These are phyloP conservation scores for Lycopodina hypogea DNA, from an alignment of 37 sponge, comb jelly and placozoan species.

Conservation along the genomic window DNA sequence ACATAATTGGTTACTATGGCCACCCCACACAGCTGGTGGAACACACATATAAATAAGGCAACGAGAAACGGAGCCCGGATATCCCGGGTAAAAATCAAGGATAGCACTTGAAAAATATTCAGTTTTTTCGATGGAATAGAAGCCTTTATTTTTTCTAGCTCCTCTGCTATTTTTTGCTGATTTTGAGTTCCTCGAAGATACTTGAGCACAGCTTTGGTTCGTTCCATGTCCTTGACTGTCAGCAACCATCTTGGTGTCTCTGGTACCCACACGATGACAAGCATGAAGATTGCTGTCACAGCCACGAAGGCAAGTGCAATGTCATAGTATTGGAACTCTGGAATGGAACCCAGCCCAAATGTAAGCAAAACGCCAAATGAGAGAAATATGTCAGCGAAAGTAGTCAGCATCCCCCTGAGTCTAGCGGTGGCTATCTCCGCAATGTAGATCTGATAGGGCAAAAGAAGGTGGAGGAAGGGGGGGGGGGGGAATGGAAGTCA, in stretches of 20 bases:
- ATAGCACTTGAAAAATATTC: background rate
- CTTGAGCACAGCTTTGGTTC: conserved; percentile 26
- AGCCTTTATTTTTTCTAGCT: conserved; percentile 5
- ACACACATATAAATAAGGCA: conserved; percentile 1
- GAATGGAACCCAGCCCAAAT: conserved; percentile 20
- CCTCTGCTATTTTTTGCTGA: conserved; percentile 7
- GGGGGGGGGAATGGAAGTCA: too few relatives aligned
- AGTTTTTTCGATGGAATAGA: background rate
- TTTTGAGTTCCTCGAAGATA: conserved; percentile 45
- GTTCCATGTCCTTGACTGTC: conserved; percentile 2
- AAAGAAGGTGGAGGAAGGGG: background rate
- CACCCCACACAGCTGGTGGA: conserved; percentile 56
- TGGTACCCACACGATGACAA: conserved; percentile 16
- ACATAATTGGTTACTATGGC: conserved; percentile 34
- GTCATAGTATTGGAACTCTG: conserved; percentile 17
- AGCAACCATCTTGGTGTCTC: conserved; percentile 66
- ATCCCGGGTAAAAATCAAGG: background rate
- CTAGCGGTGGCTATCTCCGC: conserved; percentile 11
- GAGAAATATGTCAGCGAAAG: background rate
- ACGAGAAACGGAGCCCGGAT: conserved; percentile 12
- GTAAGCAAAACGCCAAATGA: background rate
- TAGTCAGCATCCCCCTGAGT: conserved; percentile 11
- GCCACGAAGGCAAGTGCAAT: conserved; percentile 19
- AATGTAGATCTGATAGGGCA: conserved; percentile 19
- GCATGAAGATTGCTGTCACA: background rate